Conservation (phyloP, 1,140 invertebrate species). For the Bombus affinis region DNA sequence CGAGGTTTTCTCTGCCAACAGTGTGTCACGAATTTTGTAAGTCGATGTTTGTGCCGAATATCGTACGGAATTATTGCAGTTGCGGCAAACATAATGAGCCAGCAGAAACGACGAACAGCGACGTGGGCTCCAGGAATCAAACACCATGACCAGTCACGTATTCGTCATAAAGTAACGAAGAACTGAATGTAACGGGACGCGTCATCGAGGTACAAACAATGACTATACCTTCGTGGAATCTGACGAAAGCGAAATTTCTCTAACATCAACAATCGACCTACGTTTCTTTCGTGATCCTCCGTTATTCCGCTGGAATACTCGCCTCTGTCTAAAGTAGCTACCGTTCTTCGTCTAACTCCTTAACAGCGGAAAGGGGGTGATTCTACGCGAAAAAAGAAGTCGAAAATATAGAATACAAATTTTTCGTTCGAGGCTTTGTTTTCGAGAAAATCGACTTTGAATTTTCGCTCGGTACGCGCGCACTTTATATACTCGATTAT, state of each 20-base stretch:
- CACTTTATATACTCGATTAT: too few relatives aligned
- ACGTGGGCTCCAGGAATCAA: neutral
- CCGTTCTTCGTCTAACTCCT: too few relatives aligned
- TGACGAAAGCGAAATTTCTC: neutral
- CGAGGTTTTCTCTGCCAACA: neutral
- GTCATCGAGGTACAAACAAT: conserved; percentile 32
- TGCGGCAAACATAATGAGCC: neutral
- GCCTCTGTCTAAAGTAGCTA: too few relatives aligned
- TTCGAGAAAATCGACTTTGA: too few relatives aligned
- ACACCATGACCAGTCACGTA: conserved; percentile 11
- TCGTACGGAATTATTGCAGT: neutral
- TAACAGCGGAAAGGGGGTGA: too few relatives aligned
- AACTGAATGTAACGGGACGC: neutral
- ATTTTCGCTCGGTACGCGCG: too few relatives aligned
- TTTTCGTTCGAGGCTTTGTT: too few relatives aligned
- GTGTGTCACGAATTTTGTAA: neutral
- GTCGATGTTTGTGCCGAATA: neutral
- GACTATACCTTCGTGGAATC: conserved; percentile 12
- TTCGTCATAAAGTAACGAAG: conserved; percentile 18
- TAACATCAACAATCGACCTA: neutral
- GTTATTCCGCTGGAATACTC: neutral
- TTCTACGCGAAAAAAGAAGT: too few relatives aligned
- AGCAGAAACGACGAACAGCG: neutral
- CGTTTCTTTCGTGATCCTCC: neutral
- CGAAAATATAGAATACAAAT: too few relatives aligned